A percentile compares a stretch with the other conserved stretches of the same genome.
phyloP scores from a whole-genome alignment of 2,888 invertebrate species.

The Caenorhabditis doughertyi region DNA sequence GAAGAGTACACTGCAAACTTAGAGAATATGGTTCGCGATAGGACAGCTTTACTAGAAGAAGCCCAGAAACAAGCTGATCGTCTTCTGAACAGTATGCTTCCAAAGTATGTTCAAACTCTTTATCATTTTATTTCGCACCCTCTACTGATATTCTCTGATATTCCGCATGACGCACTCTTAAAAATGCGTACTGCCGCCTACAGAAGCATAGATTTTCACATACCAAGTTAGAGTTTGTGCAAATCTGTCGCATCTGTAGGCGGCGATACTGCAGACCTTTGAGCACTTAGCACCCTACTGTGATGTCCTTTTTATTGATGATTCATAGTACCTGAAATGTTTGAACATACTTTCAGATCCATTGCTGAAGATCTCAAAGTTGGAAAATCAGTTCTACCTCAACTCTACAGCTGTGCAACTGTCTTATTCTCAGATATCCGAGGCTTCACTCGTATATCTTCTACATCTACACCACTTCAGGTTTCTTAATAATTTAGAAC shows the following conservation, averaged over 20 bases:
- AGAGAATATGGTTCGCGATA: slow-evolving; percentile 79
- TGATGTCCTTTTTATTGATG: background rate
- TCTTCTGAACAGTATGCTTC: slow-evolving; percentile 81
- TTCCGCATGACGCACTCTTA: slow-evolving; percentile 20
- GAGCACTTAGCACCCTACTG: slow-evolving; percentile 21
- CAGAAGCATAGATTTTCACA: slow-evolving; percentile 69
- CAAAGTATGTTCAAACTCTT: slow-evolving; percentile 70
- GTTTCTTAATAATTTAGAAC: slow-evolving; percentile 35
- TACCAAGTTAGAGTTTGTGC: slow-evolving; percentile 48
- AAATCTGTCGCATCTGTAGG: slow-evolving; percentile 70
- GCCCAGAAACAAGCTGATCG: slow-evolving; percentile 82
- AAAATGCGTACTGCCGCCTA: slow-evolving; percentile 47
- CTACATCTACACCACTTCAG: slow-evolving; percentile 81
- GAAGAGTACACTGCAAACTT: slow-evolving; percentile 81
- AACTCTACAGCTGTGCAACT: slow-evolving; percentile 80
- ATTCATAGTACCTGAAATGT: background rate
- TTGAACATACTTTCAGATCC: slow-evolving; percentile 71
- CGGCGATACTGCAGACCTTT: slow-evolving; percentile 38
- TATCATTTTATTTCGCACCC: too few relatives aligned
- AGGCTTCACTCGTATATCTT: slow-evolving; percentile 81
- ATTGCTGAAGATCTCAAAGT: slow-evolving; percentile 81
- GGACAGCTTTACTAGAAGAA: slow-evolving; percentile 81
- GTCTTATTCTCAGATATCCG: slow-evolving; percentile 81
- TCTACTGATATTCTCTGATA: slow-evolving; percentile 35
- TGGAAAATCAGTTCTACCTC: slow-evolving; percentile 81